phyloP scores from a whole-genome alignment of 1,140 invertebrate genomes.

The Watersipora subatra region DNA sequence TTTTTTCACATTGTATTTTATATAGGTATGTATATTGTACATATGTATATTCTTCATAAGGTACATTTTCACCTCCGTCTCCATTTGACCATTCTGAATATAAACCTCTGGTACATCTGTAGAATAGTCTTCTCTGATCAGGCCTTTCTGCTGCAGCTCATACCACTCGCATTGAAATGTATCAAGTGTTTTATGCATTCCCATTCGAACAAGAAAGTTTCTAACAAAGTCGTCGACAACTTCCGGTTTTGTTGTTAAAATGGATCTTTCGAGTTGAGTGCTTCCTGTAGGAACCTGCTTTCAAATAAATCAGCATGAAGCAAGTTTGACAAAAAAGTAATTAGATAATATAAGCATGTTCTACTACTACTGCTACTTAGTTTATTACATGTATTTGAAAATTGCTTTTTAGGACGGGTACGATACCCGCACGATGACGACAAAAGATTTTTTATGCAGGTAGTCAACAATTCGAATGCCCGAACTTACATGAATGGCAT shows the following conservation, averaged over 20 bases:
- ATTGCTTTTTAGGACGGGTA: neutral
- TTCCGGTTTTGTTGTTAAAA: constrained; percentile 29
- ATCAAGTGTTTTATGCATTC: constrained; percentile 33
- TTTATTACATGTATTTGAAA: neutral
- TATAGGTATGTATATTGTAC: too few species aligned
- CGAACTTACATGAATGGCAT: constrained; percentile 17
- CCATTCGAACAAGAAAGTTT: constrained; percentile 39
- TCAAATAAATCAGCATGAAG: neutral
- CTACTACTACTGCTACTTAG: neutral
- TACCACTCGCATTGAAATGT: constrained; percentile 42
- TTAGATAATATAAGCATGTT: neutral
- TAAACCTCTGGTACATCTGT: constrained; percentile 37
- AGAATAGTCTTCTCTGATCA: constrained; percentile 30
- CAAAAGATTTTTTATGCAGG: neutral
- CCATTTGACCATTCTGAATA: constrained; percentile 32
- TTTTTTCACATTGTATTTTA: too few species aligned
- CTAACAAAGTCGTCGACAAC: constrained; percentile 40
- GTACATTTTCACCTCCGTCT: constrained; percentile 21
- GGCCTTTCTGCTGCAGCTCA: constrained; percentile 33
- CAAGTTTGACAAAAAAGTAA: neutral
- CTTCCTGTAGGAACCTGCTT: constrained; percentile 1
- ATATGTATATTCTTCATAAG: too few species aligned
- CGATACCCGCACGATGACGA: neutral
- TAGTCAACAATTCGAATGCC: too few species aligned
- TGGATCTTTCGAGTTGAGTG: constrained; percentile 15